These are phyloP conservation scores for Ellobius talpinus DNA, from an alignment of 2,113 vertebrate genomes.

Conservation along the genomic window DNA sequence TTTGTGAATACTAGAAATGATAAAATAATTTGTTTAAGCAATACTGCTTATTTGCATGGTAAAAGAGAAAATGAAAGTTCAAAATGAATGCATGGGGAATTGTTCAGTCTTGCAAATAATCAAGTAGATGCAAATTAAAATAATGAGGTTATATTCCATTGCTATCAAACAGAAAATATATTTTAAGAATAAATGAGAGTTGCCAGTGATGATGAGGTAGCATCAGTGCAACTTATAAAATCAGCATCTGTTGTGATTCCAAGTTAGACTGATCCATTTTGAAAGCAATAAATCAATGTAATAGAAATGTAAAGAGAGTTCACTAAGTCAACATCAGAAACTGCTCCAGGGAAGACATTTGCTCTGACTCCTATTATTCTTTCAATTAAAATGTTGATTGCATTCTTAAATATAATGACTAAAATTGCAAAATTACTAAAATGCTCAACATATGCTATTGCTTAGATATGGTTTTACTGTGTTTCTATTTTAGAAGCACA, in stretches of 20 bases:
- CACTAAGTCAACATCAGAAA: not conserved
- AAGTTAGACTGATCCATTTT: not conserved
- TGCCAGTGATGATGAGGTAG: not conserved
- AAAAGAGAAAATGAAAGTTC: conserved; percentile 62
- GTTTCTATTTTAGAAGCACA: not conserved
- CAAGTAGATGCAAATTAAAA: conserved; percentile 58
- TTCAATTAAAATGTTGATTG: not conserved
- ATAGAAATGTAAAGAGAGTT: not conserved
- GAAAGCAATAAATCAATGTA: not conserved
- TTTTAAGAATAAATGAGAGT: conserved; percentile 12
- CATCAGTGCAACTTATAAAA: not conserved
- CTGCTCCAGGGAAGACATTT: not conserved
- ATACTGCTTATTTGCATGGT: conserved; percentile 16
- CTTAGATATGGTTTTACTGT: not conserved
- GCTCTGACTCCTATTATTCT: not conserved
- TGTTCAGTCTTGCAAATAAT: conserved; percentile 7
- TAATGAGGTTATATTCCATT: not conserved
- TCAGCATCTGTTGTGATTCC: not conserved
- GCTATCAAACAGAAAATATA: conserved; percentile 16
- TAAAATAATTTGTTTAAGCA: conserved; percentile 3
- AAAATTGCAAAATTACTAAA: conserved; percentile 1
- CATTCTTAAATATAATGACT: not conserved
- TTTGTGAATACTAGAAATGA: conserved; percentile 35
- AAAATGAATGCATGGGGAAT: conserved; percentile 31
- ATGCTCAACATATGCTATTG: not conserved